Evolutionary conservation across 2,888 invertebrate genomes (phyloP).

Genomic region (Lypha dubia): DNA sequence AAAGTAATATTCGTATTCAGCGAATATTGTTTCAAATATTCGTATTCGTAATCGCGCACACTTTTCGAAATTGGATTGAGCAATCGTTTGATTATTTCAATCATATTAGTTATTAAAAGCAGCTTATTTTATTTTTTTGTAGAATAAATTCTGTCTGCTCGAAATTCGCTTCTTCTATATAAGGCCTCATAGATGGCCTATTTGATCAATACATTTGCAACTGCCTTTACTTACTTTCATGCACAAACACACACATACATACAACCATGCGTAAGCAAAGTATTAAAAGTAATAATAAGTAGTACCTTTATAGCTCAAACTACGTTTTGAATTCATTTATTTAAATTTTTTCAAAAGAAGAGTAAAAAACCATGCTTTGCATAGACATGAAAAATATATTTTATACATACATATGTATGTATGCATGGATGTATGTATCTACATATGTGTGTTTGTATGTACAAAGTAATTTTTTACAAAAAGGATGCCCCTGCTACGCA

Average conservation of each 20-base stretch:
- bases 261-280: conserved; percentile 72
- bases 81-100: too few species aligned
- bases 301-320: conserved; percentile 77
- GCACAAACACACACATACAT: conserved; percentile 2
- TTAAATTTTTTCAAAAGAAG: conserved; percentile 48
- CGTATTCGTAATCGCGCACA: too few species aligned
- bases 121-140: too few species aligned
- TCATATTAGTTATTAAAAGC: too few species aligned
- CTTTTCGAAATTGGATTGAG: too few species aligned
- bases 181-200: background rate
- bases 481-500: conserved; percentile 76
- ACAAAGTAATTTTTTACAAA: conserved; percentile 70
- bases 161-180: background rate
- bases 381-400: conserved; percentile 77
- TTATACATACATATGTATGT: conserved; percentile 49
- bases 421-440: background rate
- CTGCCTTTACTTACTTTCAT: background rate
- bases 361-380: conserved; percentile 53
- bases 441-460: background rate
- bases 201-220: background rate
- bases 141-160: background rate
- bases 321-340: conserved; percentile 69
- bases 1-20: too few species aligned
- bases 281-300: conserved; percentile 82
- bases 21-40: too few species aligned